phyloP scores from a whole-genome alignment of 1,140 invertebrate genomes.

The Drosophila jambulina region DNA sequence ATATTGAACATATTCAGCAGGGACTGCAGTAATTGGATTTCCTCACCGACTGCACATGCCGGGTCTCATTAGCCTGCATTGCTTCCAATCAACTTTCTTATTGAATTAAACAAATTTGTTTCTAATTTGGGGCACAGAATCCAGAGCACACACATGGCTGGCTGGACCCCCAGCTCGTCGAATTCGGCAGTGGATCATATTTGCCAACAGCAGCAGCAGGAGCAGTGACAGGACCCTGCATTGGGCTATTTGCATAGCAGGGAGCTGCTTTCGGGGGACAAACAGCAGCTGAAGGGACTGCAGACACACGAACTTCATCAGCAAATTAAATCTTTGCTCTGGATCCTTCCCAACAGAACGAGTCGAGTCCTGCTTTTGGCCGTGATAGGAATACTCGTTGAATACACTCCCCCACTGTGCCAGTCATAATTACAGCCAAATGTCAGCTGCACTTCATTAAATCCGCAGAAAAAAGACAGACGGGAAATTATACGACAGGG shows the following conservation, averaged over 20 bases:
- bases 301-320: slow-evolving; percentile 47
- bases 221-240: slow-evolving; percentile 20
- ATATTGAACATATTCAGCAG: slow-evolving; percentile 33
- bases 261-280: slow-evolving; percentile 8
- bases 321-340: slow-evolving; percentile 66
- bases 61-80: slow-evolving; percentile 44
- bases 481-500: slow-evolving; percentile 22
- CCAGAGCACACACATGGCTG: slow-evolving; percentile 15
- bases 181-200: slow-evolving; percentile 48
- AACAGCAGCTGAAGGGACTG: slow-evolving; percentile 33
- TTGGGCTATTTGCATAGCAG: slow-evolving; percentile 50
- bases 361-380: not conserved
- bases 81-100: slow-evolving; percentile 72
- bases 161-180: slow-evolving; percentile 12
- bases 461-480: slow-evolving; percentile 9
- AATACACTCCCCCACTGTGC: slow-evolving; percentile 19
- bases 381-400: not conserved
- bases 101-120: slow-evolving; percentile 79
- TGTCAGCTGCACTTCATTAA: slow-evolving; percentile 71
- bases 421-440: slow-evolving; percentile 57
- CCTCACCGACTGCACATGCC: slow-evolving; percentile 10
- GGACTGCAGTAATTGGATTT: not conserved
- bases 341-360: not conserved
- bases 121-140: slow-evolving; percentile 58
- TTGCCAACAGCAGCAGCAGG: slow-evolving; percentile 30